Evolutionary conservation across 2,888 invertebrate species (phyloP).

Genomic region (Ommatoiulus sabulosus): DNA sequence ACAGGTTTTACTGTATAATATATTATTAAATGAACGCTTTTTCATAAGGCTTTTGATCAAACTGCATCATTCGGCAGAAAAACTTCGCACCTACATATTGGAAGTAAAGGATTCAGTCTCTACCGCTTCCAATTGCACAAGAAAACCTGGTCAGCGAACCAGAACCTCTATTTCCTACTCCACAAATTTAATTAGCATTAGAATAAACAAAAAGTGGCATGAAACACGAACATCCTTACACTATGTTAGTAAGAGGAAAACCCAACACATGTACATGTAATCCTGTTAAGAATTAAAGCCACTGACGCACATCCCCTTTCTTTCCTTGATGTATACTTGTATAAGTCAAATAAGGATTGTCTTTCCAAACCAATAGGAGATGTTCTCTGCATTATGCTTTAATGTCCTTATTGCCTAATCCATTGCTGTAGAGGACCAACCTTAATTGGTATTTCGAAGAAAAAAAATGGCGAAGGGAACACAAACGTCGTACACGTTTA

Average conservation of each 20-base stretch:
- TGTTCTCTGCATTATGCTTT: background rate
- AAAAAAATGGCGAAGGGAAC: too few species aligned
- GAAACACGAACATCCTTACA: background rate
- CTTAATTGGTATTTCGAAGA: too few species aligned
- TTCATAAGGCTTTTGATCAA: too few species aligned
- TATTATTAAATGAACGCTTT: too few species aligned
- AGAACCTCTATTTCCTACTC: background rate
- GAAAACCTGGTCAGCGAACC: background rate
- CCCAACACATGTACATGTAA: background rate
- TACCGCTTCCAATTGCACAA: background rate
- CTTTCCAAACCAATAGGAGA: background rate
- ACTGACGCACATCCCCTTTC: background rate
- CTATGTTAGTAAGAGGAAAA: background rate
- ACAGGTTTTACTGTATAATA: too few species aligned
- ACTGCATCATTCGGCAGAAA: too few species aligned
- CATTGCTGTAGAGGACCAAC: too few species aligned
- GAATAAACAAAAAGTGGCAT: background rate
- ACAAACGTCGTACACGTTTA: too few species aligned
- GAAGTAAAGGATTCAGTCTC: background rate
- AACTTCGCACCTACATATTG: too few species aligned
- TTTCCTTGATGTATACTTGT: background rate
- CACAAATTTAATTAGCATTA: background rate
- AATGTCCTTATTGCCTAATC: background rate
- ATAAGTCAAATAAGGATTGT: background rate
- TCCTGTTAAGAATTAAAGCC: too few species aligned